phyloP scores from a whole-genome alignment of 1,140 invertebrate species.

The Arctopsyche grandis region DNA sequence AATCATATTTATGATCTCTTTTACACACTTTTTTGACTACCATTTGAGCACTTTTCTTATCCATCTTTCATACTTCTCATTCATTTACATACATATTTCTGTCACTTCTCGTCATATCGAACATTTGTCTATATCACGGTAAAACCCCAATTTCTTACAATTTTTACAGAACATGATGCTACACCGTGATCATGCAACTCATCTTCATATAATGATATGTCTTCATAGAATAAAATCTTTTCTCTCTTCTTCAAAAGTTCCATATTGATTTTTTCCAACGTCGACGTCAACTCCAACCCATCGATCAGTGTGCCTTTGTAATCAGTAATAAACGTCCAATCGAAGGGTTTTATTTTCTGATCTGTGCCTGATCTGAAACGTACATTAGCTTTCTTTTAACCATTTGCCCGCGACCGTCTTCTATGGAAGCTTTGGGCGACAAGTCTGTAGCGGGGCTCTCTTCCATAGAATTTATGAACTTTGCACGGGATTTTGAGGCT shows the following conservation, averaged over 20 bases:
- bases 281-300: constrained; percentile 69
- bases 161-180: constrained; percentile 90
- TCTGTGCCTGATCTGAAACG: constrained; percentile 69
- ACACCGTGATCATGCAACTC: constrained; percentile 98
- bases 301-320: constrained; percentile 87
- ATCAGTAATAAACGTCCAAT: constrained; percentile 98
- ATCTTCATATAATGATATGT: constrained; percentile 96
- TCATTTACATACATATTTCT: too few species aligned
- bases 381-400: neutral
- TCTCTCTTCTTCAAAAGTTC: constrained; percentile 91
- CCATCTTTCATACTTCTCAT: too few species aligned
- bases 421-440: too few species aligned
- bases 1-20: too few species aligned
- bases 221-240: constrained; percentile 94
- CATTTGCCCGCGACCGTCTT: too few species aligned
- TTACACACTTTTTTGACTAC: too few species aligned
- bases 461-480: too few species aligned
- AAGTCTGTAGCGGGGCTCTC: too few species aligned
- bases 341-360: constrained; percentile 88
- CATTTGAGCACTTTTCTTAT: too few species aligned
- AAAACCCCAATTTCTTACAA: constrained; percentile 73
- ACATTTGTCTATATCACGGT: neutral
- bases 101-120: neutral
- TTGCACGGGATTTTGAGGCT: too few species aligned
- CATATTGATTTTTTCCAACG: constrained; percentile 86